A percentile compares a stretch with the other conserved stretches of the same genome.
phyloP scores from a whole-genome alignment of 2,888 invertebrate species.

The Slavum lentiscoides region DNA sequence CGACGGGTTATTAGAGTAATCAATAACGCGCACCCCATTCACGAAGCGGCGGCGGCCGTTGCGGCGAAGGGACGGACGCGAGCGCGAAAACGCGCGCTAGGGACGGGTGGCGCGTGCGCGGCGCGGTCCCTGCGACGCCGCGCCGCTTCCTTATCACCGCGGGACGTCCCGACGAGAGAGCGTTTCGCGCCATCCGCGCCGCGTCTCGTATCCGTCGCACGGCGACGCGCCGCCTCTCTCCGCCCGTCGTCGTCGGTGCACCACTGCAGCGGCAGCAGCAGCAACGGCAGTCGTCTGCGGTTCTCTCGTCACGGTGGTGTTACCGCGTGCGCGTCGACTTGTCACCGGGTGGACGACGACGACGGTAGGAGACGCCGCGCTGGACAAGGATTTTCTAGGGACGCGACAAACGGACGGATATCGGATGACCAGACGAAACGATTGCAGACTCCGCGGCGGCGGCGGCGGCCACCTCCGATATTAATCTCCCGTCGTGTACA shows the following conservation, averaged over 20 bases:
- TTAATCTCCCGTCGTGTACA: no score
- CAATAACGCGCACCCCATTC: constrained; percentile 51
- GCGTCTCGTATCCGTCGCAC: constrained; percentile 18
- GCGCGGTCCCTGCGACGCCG: not conserved
- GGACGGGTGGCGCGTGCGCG: constrained; percentile 10
- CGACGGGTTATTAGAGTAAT: constrained; percentile 47
- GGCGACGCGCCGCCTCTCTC: not conserved
- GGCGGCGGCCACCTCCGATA: not conserved
- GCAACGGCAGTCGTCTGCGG: not conserved
- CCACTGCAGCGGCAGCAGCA: no score
- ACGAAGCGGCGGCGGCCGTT: constrained; percentile 11
- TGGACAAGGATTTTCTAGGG: no score
- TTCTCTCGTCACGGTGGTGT: not conserved
- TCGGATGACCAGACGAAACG: not conserved
- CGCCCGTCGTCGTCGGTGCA: not conserved
- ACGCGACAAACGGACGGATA: no score
- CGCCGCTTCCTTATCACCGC: constrained; percentile 31
- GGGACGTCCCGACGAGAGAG: not conserved
- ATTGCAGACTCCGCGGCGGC: not conserved
- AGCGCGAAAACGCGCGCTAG: not conserved
- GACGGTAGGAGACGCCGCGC: not conserved
- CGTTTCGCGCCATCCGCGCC: constrained; percentile 46
- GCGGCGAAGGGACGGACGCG: constrained; percentile 7
- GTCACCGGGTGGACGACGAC: not conserved
- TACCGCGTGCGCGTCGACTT: not conserved